Conservation (phyloP, 2,888 invertebrate species). For the Tetheella fluctuosa region DNA sequence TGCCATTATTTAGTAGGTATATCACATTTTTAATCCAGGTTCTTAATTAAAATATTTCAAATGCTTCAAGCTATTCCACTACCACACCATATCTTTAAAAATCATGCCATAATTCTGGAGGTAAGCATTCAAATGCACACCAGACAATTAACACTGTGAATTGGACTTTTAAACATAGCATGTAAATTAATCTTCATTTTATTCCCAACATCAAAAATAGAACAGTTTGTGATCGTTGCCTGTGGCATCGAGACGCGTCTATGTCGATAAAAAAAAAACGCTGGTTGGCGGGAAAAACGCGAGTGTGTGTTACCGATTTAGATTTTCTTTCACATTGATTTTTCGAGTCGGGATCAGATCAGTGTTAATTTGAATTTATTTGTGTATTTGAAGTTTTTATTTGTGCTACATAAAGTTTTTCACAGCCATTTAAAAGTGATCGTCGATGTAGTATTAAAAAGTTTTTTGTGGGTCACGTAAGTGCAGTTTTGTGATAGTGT, state of each 20-base stretch:
- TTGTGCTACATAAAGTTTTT: conserved; percentile 18
- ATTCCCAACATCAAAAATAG: conserved; percentile 63
- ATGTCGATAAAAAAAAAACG: conserved; percentile 43
- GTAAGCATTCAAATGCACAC: conserved; percentile 3
- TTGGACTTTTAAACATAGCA: conserved; percentile 36
- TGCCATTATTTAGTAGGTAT: too few relatives aligned
- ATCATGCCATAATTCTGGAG: too few relatives aligned
- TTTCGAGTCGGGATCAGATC: too few relatives aligned
- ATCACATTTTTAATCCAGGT: too few relatives aligned
- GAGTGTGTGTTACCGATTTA: conserved; percentile 23
- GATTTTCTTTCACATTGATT: conserved; percentile 25
- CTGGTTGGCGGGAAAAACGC: conserved; percentile 49
- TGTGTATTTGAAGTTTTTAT: conserved; percentile 21
- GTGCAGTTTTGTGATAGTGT: conserved; percentile 23
- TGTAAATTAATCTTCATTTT: conserved; percentile 51
- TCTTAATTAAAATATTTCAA: too few relatives aligned
- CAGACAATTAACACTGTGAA: conserved; percentile 19
- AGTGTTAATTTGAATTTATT: conserved; percentile 15
- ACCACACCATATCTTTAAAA: too few relatives aligned
- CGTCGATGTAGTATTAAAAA: conserved; percentile 39
- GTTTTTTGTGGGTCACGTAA: conserved; percentile 42
- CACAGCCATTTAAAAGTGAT: not conserved
- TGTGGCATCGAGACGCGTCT: conserved; percentile 58
- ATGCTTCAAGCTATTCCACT: too few relatives aligned
- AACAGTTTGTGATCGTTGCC: conserved; percentile 67